Conservation (phyloP, 2,888 invertebrate species). For the Ditula angustiorana region DNA sequence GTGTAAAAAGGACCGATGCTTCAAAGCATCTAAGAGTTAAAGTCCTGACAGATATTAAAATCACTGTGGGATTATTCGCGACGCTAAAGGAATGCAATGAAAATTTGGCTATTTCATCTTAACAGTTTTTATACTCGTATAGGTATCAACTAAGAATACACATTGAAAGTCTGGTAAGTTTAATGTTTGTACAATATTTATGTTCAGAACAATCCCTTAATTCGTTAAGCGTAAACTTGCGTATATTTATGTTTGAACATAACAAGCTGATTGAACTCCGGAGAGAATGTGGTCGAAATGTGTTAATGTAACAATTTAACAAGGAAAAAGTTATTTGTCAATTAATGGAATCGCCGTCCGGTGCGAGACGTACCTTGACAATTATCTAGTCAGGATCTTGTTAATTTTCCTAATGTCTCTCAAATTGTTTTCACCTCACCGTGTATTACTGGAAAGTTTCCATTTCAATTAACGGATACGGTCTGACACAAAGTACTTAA, state of each 20-base stretch:
- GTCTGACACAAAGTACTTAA: too few species aligned
- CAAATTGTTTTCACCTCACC: conserved; percentile 14
- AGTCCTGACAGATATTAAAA: too few species aligned
- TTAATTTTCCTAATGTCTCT: conserved; percentile 6
- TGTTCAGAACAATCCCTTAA: neutral
- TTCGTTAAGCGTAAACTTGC: neutral
- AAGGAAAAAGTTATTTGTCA: neutral
- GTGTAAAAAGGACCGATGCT: too few species aligned
- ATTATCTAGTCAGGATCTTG: conserved; percentile 15
- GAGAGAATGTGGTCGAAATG: neutral
- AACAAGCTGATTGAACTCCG: neutral
- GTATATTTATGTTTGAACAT: neutral
- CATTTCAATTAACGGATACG: conserved; percentile 2
- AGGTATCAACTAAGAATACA: too few species aligned
- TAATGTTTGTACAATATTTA: neutral
- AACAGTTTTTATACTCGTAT: too few species aligned
- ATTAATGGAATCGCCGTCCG: neutral
- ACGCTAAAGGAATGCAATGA: too few species aligned
- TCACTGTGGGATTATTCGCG: too few species aligned
- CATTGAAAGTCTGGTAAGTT: neutral
- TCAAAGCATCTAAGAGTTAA: too few species aligned
- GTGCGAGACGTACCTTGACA: neutral
- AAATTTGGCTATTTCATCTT: too few species aligned
- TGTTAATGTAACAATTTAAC: neutral
- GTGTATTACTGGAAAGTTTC: conserved; percentile 11